Conservation (phyloP, 2,113 vertebrate species). For the Xiphophorus couchianus region DNA sequence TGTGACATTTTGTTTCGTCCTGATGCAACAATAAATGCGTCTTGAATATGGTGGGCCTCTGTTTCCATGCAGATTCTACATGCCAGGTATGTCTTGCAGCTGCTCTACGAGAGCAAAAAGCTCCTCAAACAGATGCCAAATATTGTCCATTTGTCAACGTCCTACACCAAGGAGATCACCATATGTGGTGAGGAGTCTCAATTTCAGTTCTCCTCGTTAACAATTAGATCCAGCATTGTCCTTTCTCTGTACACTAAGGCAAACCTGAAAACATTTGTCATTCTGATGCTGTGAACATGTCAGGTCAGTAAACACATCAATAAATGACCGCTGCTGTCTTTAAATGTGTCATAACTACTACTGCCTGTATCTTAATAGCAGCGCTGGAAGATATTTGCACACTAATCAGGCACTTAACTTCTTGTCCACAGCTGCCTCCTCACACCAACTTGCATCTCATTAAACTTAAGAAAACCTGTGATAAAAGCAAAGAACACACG, state of each 20-base stretch:
- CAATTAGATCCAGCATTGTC: neutral
- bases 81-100: constrained; percentile 88
- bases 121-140: constrained; percentile 91
- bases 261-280: neutral
- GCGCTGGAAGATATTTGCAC: constrained; percentile 54
- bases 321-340: constrained; percentile 23
- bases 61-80: constrained; percentile 86
- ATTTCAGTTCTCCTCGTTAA: neutral
- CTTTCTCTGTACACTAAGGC: too few species aligned
- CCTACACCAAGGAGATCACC: constrained; percentile 88
- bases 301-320: constrained; percentile 6
- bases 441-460: constrained; percentile 50
- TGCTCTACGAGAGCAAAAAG: constrained; percentile 88
- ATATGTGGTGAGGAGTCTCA: constrained; percentile 50
- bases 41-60: neutral
- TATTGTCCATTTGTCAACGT: constrained; percentile 85
- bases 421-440: constrained; percentile 42
- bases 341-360: constrained; percentile 32
- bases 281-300: neutral
- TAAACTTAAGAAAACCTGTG: constrained; percentile 57
- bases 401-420: constrained; percentile 68
- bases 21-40: neutral
- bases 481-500: constrained; percentile 31
- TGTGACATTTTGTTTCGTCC: neutral
- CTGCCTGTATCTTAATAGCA: constrained; percentile 33